phyloP scores from a whole-genome alignment of 1,140 invertebrate species.

The Ctenoplectra terminalis region DNA sequence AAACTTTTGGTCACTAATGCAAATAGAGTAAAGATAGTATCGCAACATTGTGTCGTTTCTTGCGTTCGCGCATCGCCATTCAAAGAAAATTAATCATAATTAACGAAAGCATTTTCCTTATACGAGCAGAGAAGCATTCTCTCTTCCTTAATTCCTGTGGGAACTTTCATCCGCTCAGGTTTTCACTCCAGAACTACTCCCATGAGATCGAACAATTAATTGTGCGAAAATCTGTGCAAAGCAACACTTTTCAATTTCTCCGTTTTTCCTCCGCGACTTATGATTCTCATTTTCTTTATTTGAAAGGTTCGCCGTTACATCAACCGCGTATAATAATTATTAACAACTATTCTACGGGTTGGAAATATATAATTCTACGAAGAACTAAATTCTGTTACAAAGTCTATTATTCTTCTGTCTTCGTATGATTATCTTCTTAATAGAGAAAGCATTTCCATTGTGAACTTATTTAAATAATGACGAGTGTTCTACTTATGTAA shows the following conservation, averaged over 20 bases:
- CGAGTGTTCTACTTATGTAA: background rate
- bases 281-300: too few relatives aligned
- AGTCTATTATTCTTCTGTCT: constrained; percentile 2
- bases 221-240: constrained; percentile 35
- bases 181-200: constrained; percentile 41
- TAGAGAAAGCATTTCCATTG: background rate
- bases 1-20: too few relatives aligned
- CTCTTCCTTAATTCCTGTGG: constrained; percentile 26
- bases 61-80: background rate
- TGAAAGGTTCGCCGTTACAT: too few relatives aligned
- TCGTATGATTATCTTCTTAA: background rate
- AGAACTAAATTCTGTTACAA: too few relatives aligned
- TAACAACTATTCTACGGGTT: too few relatives aligned
- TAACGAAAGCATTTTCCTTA: constrained; percentile 32
- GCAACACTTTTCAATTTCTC: constrained; percentile 41
- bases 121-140: background rate
- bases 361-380: too few relatives aligned
- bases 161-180: constrained; percentile 44
- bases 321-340: too few relatives aligned
- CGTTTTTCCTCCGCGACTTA: background rate
- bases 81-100: constrained; percentile 36
- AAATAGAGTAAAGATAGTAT: constrained; percentile 25
- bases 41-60: background rate
- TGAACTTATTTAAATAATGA: background rate
- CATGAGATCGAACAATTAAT: constrained; percentile 48